These are phyloP conservation scores for Sclerurus mexicanus DNA, from an alignment of 2,113 vertebrate genomes.

Conservation along the genomic window DNA sequence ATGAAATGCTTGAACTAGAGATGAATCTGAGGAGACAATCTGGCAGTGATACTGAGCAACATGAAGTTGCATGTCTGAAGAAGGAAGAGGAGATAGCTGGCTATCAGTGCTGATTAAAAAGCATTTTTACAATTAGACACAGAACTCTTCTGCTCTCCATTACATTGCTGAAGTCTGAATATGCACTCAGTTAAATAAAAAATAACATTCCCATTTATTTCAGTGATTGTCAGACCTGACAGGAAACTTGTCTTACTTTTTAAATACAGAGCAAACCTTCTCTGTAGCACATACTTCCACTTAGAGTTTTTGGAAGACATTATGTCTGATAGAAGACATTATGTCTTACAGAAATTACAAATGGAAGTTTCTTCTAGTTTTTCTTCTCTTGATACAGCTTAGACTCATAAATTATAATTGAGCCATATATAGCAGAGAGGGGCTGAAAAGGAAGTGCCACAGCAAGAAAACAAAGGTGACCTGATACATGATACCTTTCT, in stretches of 20 bases:
- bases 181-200: neutral
- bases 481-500: neutral
- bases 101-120: neutral
- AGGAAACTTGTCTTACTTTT: neutral
- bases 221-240: neutral
- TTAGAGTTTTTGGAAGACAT: neutral
- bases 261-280: neutral
- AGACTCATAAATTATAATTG: neutral
- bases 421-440: neutral
- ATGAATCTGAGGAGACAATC: neutral
- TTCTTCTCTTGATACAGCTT: neutral
- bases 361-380: neutral
- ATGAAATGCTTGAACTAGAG: neutral
- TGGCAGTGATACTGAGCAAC: neutral
- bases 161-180: neutral
- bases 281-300: neutral
- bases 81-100: neutral
- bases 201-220: neutral
- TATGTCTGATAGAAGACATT: neutral
- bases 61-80: neutral
- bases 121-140: neutral
- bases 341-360: neutral
- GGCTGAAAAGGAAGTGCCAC: neutral
- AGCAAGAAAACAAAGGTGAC: conserved; percentile 26
- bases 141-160: neutral